Evolutionary conservation across 2,797 vertebrate genomes (phyloP), one percentile per base, ranked within the genome.

Genomic region (Pipistrellus pygmaeus): DNA sequence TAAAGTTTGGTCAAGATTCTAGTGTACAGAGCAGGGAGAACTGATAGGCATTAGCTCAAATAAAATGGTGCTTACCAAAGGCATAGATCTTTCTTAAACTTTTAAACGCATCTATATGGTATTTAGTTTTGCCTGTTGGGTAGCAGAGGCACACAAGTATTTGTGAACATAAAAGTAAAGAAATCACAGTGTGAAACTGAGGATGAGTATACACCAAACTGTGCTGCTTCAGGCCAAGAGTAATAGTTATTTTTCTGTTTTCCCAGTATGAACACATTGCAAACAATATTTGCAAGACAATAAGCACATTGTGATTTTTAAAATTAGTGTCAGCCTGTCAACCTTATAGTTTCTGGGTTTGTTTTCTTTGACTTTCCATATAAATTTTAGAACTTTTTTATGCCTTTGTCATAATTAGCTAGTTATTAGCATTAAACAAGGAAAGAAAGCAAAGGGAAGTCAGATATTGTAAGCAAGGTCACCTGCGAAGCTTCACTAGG

Each of bases 311-410:
- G 41, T 44, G 25, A 32, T 30, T 64, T 90, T 51, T 88, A 1
- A 78, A 84, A 41, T 60, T 62, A 53, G 30, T 85, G 20, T 91
- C 73, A 89, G 15, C 55, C 41, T 80, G 32, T 5, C 68, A 75
- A 68, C 30, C 75, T 91, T 38, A 17, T 94, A 60, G 8, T 89
- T 75, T 57, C 23, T 78, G 41, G 23, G 23, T 11, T 62, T 27
- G 30, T 23, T 93, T 62, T 53, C 4, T 91, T 87, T 84, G 55
- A 3, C 38, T 66, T 83, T 71, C 35, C 35, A 51, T 53, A 78
- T 77, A 84, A 57, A 73, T 72, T 84, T 72, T 72, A 66, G 6
- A 78, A 82, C n/a, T 64, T 89, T 80, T 95, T 84, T 48, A 11
- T 27, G 30, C 46, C 8, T 66, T 64, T 66, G 8, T n/a, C 30